Base-by-base conservation (phyloP, 1,140 invertebrate species). In the Ooceraea biroi region DNA sequence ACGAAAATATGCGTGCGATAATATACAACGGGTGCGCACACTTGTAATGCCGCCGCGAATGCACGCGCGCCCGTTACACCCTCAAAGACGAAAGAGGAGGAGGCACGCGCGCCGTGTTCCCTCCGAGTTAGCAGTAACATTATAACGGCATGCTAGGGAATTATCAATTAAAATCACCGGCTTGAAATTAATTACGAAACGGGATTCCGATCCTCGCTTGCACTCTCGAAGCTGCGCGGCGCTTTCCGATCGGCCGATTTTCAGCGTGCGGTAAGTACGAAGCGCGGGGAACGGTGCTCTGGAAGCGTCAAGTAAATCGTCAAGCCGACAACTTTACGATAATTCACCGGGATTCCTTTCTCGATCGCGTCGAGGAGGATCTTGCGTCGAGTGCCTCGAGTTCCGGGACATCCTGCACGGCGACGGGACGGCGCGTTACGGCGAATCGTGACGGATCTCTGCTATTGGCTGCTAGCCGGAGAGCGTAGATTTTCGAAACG, bases 131-230 rank as follows among this genome's bases (percentile, higher is more conserved):
- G 72, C 55, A 12, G 17, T 74, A 74, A 74, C 55, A 25, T 73
- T 73, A 58, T 41, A 46, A 14, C 60, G 14, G 44, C n/a, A 36
- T 14, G 27, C 60, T 14, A n/a, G 50, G 44, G 27, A 77, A 77
- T 77, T 63, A 48, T 30, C 30, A 74, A 74, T 74, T 77, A 77
- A 77, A 77, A 77, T 65, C 30, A 27, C 36, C 17, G 27, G 65
- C 3, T 52, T 27, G 0, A 66, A 66, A 65, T 66, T 50, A 66
- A 36, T 77, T 30, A 5, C 44, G 12, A 77, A 77, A 63, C 25
- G 11, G 41, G 5, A 76, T 76, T 48, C 14, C 17, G 25, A 17
- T 8, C 19, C 19, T 50, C 5, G 4, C 19, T 50, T 14, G 3
- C n/a, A 22, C 10, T 25, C 17, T 44, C 7, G 4, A 52, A 71